A percentile compares a stretch with the other conserved stretches of the same genome.
These are phyloP conservation scores for Agrilus mali DNA, from an alignment of 2,888 invertebrate genomes.

Conservation along the genomic window DNA sequence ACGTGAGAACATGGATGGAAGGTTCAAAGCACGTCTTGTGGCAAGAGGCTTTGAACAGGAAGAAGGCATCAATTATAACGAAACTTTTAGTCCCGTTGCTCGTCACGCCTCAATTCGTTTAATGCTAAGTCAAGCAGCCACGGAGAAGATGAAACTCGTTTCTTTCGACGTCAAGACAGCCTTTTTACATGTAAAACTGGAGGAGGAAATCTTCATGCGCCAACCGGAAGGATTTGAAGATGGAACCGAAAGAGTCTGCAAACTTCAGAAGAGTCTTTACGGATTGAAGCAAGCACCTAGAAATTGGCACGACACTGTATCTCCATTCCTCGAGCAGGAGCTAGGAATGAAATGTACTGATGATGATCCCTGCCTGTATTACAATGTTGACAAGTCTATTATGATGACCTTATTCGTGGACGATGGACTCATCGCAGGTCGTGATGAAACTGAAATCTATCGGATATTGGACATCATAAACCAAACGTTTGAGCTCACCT, in stretches of 20 bases:
- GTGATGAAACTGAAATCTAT: too few species aligned
- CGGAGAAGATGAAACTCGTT: slow-evolving; percentile 8
- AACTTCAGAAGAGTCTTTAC: slow-evolving; percentile 1
- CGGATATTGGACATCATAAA: too few species aligned
- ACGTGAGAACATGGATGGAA: slow-evolving; percentile 15
- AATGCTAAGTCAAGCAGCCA: slow-evolving; percentile 16
- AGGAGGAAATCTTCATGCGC: slow-evolving; percentile 1
- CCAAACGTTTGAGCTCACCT: background rate
- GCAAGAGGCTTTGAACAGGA: slow-evolving; percentile 16
- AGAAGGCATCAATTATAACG: slow-evolving; percentile 16
- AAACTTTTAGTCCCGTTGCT: slow-evolving; percentile 21
- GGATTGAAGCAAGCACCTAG: slow-evolving; percentile 7
- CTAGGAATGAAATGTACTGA: slow-evolving; percentile 13
- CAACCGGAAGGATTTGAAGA: slow-evolving; percentile 3
- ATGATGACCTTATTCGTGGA: background rate
- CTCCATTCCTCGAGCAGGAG: slow-evolving; percentile 11
- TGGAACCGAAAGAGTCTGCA: background rate
- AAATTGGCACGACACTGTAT: slow-evolving; percentile 12
- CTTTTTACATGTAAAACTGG: slow-evolving; percentile 6
- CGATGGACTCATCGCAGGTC: slow-evolving; percentile 3
- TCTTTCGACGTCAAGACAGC: slow-evolving; percentile 12
- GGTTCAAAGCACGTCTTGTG: slow-evolving; percentile 17
- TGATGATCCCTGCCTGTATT: slow-evolving; percentile 19
- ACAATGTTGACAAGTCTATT: slow-evolving; percentile 9
- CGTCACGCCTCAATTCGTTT: slow-evolving; percentile 15